Evolutionary conservation across 2,113 vertebrate species (phyloP), one percentile per base, ranked within the genome.

Genomic region (Toxotes chatareus): DNA sequence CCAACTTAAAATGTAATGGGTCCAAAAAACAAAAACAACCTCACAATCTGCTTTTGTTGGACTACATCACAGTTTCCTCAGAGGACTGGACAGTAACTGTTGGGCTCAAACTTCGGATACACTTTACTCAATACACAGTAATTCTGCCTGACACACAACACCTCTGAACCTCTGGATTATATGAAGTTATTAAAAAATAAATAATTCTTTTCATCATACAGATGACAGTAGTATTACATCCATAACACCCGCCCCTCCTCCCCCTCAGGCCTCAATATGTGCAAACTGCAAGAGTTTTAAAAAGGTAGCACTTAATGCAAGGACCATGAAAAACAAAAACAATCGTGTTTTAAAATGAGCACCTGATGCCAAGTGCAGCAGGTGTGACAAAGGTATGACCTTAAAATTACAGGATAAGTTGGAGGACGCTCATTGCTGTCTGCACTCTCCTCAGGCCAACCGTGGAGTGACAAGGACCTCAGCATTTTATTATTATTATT

Each of bases 171-270:
- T 78, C 78, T 76, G 68, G 76, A 84, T 90, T 74, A 88, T 86
- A 67, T 82, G 73, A 85, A 63, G 70, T 69, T 82, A 83, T 88
- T 87, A 76, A 87, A 91, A 95, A 96, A 95, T 95, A 95, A 96
- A 95, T 96, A 92, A 87, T 62, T 89, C 55, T 93, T 92, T 75
- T 90, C 92, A 91, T 94, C 87, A 86, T 74, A 91, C 78, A 94
- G 78, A 90, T 86, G 76, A 93, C 92, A 93, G 91, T 92, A 95
- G 94, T 91, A 89, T 83, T 74, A 93, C 90, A 92, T 92, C 82
- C 82, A 90, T 70, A 60, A 86, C 68, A 67, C 42, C 42, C 42
- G 10, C 46, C 69, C n/a, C 44, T 27, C 32, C 65, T 13, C 27
- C 27, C 31, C 13, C 47, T 44, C 88, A 88, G 83, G 81, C 82